A percentile compares a stretch with the other conserved stretches of the same genome.
phyloP scores from a whole-genome alignment of 2,888 invertebrate genomes.

The Prosopocoilus inquinatus region DNA sequence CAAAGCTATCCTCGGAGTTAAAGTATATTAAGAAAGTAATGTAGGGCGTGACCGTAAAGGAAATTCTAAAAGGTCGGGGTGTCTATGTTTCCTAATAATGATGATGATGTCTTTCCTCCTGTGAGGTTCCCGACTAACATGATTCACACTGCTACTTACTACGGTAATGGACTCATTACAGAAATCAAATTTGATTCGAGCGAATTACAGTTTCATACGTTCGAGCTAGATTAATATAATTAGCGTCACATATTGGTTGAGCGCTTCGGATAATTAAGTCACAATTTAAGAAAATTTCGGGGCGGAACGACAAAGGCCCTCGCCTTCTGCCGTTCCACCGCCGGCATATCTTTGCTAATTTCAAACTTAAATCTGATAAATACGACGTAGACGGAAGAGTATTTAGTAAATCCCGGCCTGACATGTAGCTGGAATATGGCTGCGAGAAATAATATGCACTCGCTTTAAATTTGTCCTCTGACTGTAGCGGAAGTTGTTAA shows the following conservation, averaged over 20 bases:
- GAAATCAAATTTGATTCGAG: conserved; percentile 25
- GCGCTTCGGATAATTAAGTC: conserved; percentile 11
- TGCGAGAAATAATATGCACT: conserved; percentile 31
- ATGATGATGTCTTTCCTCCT: conserved; percentile 17
- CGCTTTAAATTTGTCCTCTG: conserved; percentile 32
- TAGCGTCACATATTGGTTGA: conserved; percentile 17
- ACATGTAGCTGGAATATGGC: conserved; percentile 32
- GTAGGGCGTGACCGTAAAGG: too few species aligned
- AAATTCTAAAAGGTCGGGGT: neutral
- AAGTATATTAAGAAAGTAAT: too few species aligned
- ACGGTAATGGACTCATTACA: conserved; percentile 26
- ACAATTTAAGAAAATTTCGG: conserved; percentile 11
- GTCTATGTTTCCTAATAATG: conserved; percentile 19
- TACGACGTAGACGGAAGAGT: conserved; percentile 31
- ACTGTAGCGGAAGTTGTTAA: conserved; percentile 39
- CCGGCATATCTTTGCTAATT: conserved; percentile 34
- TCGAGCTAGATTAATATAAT: conserved; percentile 15
- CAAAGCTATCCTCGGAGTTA: too few species aligned
- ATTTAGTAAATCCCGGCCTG: conserved; percentile 34
- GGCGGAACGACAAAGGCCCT: conserved; percentile 3
- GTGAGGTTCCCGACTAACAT: conserved; percentile 14
- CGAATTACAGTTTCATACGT: conserved; percentile 19
- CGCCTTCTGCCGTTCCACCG: conserved; percentile 14
- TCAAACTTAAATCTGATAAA: conserved; percentile 38
- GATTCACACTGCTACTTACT: conserved; percentile 22